Evolutionary conservation across 2,888 invertebrate genomes (phyloP).

Genomic region (Melipona bicolor): DNA sequence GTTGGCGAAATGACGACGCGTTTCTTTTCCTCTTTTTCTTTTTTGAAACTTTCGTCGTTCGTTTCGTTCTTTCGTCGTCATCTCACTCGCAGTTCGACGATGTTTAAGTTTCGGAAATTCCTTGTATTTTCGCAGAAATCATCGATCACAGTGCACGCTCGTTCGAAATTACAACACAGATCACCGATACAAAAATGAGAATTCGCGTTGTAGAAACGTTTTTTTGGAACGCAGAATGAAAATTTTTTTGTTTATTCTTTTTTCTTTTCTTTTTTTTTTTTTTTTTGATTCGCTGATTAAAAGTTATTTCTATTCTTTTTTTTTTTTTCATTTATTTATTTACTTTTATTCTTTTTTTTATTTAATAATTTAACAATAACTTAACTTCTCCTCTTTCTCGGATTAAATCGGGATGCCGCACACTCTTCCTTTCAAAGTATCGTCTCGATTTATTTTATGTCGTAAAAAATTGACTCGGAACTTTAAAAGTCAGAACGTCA

Average conservation of each 20-base stretch:
- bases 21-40: neutral
- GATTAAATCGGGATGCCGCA: neutral
- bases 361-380: neutral
- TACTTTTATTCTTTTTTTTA: neutral
- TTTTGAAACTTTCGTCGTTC: neutral
- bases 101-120: neutral
- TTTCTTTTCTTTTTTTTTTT: neutral
- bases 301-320: neutral
- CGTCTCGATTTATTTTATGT: neutral
- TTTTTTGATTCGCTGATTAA: neutral
- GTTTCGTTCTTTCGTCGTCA: neutral
- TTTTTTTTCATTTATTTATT: too few relatives aligned
- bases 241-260: neutral
- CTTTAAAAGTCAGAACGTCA: neutral
- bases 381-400: neutral
- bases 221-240: slow-evolving; percentile 4
- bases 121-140: neutral
- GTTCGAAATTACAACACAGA: neutral
- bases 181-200: neutral
- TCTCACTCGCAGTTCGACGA: neutral
- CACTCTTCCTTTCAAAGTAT: slow-evolving; percentile 1
- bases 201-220: neutral
- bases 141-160: slow-evolving; percentile 22
- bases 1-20: neutral
- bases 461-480: neutral